phyloP scores from a whole-genome alignment of 1,140 invertebrate species.

The Ceratina japonica region DNA sequence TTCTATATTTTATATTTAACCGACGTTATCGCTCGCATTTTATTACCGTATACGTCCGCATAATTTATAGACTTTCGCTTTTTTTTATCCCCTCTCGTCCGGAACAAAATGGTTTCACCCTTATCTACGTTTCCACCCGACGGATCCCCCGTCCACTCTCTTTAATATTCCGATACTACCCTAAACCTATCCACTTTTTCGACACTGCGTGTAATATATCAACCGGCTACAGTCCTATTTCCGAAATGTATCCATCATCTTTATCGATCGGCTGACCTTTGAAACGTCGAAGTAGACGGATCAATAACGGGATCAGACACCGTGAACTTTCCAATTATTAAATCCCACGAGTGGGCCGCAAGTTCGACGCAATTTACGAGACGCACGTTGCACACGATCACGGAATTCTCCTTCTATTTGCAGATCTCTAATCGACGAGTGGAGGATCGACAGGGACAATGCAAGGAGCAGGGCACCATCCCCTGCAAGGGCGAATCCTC shows the following conservation, averaged over 20 bases:
- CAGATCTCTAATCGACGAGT: slow-evolving; percentile 17
- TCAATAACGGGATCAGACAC: too few relatives aligned
- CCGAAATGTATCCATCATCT: slow-evolving; percentile 16
- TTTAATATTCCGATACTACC: slow-evolving; percentile 4
- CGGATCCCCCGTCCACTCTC: not conserved
- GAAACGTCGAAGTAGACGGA: not conserved
- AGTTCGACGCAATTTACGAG: too few relatives aligned
- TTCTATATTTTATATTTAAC: too few relatives aligned
- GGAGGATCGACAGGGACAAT: slow-evolving; percentile 44
- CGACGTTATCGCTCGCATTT: too few relatives aligned
- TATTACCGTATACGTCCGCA: too few relatives aligned
- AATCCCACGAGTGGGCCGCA: not conserved
- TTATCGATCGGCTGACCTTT: slow-evolving; percentile 4
- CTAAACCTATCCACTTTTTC: not conserved
- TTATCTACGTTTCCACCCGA: not conserved
- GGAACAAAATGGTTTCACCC: too few relatives aligned
- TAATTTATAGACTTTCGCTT: not conserved
- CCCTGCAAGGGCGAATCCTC: slow-evolving; percentile 72
- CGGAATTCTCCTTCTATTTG: fast-evolving
- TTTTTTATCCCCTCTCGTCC: not conserved
- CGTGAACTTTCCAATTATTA: not conserved
- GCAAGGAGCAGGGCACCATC: slow-evolving; percentile 69
- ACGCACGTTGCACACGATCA: too few relatives aligned
- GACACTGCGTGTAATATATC: not conserved
- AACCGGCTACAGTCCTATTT: not conserved